Evolutionary conservation across 35 echinoderm and acorn worm genomes (phyloP).

Genomic region (Chiridota heheva): DNA sequence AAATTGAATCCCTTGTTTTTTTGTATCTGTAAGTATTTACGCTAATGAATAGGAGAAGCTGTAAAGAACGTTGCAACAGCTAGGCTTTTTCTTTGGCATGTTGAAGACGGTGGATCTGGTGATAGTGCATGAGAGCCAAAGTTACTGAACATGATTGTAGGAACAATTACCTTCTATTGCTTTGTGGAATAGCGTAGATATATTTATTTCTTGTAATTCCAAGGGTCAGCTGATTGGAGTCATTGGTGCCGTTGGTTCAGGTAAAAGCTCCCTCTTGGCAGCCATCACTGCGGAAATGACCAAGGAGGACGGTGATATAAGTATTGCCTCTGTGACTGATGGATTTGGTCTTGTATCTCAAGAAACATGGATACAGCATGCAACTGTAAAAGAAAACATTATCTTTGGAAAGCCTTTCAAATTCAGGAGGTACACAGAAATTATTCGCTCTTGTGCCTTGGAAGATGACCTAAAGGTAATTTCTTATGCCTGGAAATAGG

Average conservation of each 20-base stretch:
- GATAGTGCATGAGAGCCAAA: no score
- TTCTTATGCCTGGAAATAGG: no score
- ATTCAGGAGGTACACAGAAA: slow-evolving; percentile 6
- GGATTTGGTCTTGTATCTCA: slow-evolving; percentile 53
- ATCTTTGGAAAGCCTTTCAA: slow-evolving; percentile 40
- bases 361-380: slow-evolving; percentile 63
- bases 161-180: not conserved
- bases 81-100: no score
- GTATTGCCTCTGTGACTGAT: not conserved
- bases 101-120: no score
- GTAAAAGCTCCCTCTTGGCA: slow-evolving; percentile 59
- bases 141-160: no score
- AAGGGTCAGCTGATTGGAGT: slow-evolving; percentile 55
- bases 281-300: slow-evolving; percentile 58
- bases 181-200: not conserved
- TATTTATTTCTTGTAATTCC: not conserved
- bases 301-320: slow-evolving; percentile 18
- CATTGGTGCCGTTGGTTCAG: slow-evolving; percentile 50
- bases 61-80: no score
- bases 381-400: slow-evolving; percentile 59
- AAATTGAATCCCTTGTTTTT: no score
- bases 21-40: no score
- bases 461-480: slow-evolving; percentile 49
- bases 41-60: no score
- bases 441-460: slow-evolving; percentile 51